phyloP scores from a whole-genome alignment of 2,113 vertebrate genomes.

The Neofelis nebulosa region DNA sequence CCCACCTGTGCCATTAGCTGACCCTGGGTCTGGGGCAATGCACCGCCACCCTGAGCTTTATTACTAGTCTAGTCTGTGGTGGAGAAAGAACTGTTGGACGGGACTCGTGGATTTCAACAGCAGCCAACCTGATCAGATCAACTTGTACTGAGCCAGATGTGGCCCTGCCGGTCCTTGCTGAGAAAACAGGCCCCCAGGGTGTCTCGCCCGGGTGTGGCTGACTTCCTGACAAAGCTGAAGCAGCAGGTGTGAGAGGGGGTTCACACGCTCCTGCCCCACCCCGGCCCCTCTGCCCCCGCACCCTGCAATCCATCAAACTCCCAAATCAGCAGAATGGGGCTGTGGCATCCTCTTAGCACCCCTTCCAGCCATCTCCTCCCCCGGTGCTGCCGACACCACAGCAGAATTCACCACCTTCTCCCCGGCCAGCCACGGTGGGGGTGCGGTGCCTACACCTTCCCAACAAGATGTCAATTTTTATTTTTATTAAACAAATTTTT shows the following conservation, averaged over 20 bases:
- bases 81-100: neutral
- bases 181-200: neutral
- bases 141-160: neutral
- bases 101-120: neutral
- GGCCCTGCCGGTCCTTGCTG: neutral
- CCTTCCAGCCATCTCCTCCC: neutral
- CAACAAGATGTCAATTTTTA: neutral
- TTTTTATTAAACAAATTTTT: no score
- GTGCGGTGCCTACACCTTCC: neutral
- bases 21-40: neutral
- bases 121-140: neutral
- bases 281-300: no score
- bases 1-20: neutral
- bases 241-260: neutral
- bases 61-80: fast-evolving
- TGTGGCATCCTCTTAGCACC: neutral
- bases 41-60: neutral
- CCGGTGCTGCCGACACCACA: neutral
- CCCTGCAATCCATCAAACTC: neutral
- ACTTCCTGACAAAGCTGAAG: neutral
- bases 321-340: neutral
- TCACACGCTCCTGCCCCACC: fast-evolving
- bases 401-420: neutral
- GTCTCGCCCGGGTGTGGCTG: neutral
- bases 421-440: neutral